Base-by-base conservation (phyloP, 2,797 vertebrate genomes). In the Erethizon dorsatum region DNA sequence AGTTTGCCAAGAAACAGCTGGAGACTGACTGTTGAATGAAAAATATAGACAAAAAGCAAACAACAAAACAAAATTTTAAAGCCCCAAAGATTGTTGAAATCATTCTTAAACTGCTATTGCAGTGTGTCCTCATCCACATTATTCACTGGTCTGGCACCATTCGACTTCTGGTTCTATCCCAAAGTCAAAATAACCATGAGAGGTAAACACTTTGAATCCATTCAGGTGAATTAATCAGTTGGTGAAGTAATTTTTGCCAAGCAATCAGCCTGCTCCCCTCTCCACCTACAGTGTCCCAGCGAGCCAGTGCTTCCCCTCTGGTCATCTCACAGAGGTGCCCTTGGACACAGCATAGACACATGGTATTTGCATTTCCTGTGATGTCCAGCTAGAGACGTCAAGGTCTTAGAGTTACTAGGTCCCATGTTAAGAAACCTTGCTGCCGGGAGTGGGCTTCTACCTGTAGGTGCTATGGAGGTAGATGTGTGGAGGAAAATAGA, bases 261-360 rank as follows among this genome's bases (percentile, higher is more conserved):
- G 54, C 17, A 57, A 63, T 31, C 13, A 31, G 15, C 6, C 52
- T 28, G 7, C 8, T 13, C 4, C 14, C 59, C 14, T 86, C 33
- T 61, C 24, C 69, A 83, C 15, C 1, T 24, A 4, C 4, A 22
- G 31, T 8, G 31, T 54, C 31, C 31, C 47, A 15, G 65, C 6
- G 17, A 71, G 2, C 5, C 4, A 15, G 24, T 5, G 7, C 1
- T 0, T 1, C 5, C 41, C 14, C 11, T 45, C 15, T 31, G 0
- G 2, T 20, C 6, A 37, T 2, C 18, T 22, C 24, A 1, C 14
- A 59, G 28, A 31, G 15, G 18, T 2, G 28, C 1, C 12, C 0
- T 5, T 12, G 33, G 33, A 50, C 67, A 28, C 31, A 33, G 9
- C 4, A 0, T 24, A 56, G 41, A 12, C 28, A 15, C 11, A 2